Conservation (phyloP, 2,888 invertebrate species). For the Theodoxus fluviatilis region DNA sequence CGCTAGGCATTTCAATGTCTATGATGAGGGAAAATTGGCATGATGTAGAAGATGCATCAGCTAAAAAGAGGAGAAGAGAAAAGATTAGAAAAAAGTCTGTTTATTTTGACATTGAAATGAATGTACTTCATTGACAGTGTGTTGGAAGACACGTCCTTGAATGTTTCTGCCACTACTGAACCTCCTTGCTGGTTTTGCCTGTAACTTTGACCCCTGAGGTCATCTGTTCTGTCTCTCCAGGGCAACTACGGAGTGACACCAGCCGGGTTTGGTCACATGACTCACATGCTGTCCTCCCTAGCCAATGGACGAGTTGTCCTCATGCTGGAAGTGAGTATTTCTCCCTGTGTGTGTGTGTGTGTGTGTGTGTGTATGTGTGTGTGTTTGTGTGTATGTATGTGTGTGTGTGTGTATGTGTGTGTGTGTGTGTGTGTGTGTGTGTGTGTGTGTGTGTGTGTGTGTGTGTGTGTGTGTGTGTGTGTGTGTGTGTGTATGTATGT, state of each 20-base stretch:
- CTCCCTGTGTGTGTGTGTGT: not conserved
- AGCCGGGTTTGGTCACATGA: constrained; percentile 88
- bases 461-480: constrained; percentile 23
- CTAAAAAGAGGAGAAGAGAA: no score
- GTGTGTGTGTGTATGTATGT: constrained; percentile 14
- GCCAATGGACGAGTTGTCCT: constrained; percentile 78
- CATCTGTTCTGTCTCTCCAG: constrained; percentile 41
- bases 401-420: constrained; percentile 13
- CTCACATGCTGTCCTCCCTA: constrained; percentile 81
- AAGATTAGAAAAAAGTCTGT: no score
- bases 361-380: constrained; percentile 21
- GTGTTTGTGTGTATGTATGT: constrained; percentile 22
- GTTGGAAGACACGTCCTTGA: no score
- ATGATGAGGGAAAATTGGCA: no score
- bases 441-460: constrained; percentile 21
- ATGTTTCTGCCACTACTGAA: no score
- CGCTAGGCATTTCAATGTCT: no score
- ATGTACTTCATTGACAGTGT: no score
- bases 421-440: not conserved
- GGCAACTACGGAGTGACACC: constrained; percentile 84
- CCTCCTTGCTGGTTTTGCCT: no score
- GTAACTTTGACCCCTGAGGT: not conserved
- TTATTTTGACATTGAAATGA: not conserved
- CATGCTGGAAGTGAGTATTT: constrained; percentile 45
- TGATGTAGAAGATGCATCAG: no score